A percentile compares a stretch with the other conserved stretches of the same genome.
These are phyloP conservation scores for Acanthiza pusilla DNA, from an alignment of 2,797 vertebrate species.

Conservation along the genomic window DNA sequence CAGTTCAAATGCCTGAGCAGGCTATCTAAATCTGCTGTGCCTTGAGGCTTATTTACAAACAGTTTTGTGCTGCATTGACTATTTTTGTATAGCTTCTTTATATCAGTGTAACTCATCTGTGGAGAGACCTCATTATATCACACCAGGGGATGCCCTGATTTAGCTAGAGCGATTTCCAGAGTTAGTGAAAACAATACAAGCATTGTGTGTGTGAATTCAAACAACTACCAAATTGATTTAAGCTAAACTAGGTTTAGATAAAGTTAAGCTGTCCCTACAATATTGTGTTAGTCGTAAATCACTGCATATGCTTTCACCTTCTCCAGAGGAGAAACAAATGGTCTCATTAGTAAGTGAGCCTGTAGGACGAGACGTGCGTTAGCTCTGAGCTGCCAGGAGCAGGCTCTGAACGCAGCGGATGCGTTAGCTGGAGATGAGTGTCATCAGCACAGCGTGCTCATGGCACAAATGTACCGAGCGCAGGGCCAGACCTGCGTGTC, in stretches of 20 bases:
- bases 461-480: constrained; percentile 6
- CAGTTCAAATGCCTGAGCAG: background rate
- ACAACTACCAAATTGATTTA: background rate
- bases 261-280: background rate
- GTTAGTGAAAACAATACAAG: background rate
- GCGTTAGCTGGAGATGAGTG: constrained; percentile 25
- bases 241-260: background rate
- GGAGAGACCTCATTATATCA: constrained; percentile 46
- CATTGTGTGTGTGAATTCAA: background rate
- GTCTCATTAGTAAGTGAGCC: constrained; percentile 13
- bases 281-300: background rate
- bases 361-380: background rate
- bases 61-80: constrained; percentile 6
- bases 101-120: constrained; percentile 6
- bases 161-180: background rate
- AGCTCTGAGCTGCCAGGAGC: background rate
- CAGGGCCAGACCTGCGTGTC: background rate
- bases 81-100: constrained; percentile 34
- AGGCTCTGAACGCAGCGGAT: constrained; percentile 1
- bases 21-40: background rate
- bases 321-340: constrained; percentile 12
- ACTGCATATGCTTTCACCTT: background rate
- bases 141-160: constrained; percentile 31
- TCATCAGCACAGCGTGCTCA: background rate
- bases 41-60: constrained; percentile 36